Base-by-base conservation (phyloP, 1,140 invertebrate species). In the Trachelipus rathkii region DNA sequence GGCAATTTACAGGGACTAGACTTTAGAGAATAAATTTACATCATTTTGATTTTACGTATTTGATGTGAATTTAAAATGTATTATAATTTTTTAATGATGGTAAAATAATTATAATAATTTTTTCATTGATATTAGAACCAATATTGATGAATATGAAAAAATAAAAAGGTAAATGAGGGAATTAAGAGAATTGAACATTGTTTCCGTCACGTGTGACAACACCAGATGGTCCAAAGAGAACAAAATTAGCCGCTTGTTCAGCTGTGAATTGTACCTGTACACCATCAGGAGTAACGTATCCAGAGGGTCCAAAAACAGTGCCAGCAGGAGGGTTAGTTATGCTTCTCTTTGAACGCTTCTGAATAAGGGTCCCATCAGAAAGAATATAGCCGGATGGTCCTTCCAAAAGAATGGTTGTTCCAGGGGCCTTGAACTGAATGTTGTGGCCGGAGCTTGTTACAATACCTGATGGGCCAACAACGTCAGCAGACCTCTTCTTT, bases 301-400 rank as follows among this genome's bases (percentile, higher is more conserved):
- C 69, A 0, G 68, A 76, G 19, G 0, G 21, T 33, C 75, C 75
- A 68, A 50, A 76, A 11, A 50, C 44, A 69, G 67, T 44, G 44
- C 44, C 71, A n/a, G 45, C 73, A 33, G 67, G 53, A 33, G 66
- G 66, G 71, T 8, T 44, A 13, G 53, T 13, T 43, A 15, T 71
- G 75, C 78, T 69, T 76, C 74, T 67, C 68, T 60, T 67, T 13
- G 50, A 24, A 68, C 73, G 73, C 24, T 68, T 68, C 50, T 60
- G 50, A 19, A 60, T 8, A 60, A 60, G 50, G 8, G 50, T 60
- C 1, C 50, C 50, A 60, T 60, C 50, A 60, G 50, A 60, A 60
- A 60, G 50, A 3, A 60, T 60, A 8, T 60, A 44, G 24, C 68
- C 69, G 53, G 46, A 19, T 7, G 10, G 43, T 45, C 72, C 46